Conservation (phyloP, 2,888 invertebrate genomes). For the Enchytraeus crypticus region DNA sequence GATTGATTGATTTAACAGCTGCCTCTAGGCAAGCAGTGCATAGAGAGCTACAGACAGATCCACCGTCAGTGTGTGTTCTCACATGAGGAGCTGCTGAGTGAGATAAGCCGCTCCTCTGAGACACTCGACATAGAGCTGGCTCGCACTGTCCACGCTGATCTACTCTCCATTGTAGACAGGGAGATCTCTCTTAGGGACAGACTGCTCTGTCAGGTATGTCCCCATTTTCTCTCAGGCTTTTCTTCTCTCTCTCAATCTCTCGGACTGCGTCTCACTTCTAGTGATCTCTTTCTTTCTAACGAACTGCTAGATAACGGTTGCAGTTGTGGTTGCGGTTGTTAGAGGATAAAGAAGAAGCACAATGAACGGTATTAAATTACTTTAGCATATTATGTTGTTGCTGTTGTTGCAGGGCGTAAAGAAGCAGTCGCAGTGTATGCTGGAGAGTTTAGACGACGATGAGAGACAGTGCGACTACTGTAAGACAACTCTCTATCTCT, state of each 20-base stretch:
- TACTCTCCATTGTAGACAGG: slow-evolving; percentile 82
- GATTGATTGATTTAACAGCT: slow-evolving; percentile 60
- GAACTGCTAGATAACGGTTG: no score
- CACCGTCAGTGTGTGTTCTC: slow-evolving; percentile 94
- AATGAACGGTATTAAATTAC: background rate
- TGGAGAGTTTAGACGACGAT: slow-evolving; percentile 89
- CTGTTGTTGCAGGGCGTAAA: slow-evolving; percentile 60
- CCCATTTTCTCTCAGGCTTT: no score
- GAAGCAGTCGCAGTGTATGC: slow-evolving; percentile 79
- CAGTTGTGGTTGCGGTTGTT: no score
- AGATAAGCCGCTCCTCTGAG: slow-evolving; percentile 83
- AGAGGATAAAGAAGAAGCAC: no score
- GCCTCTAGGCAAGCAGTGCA: slow-evolving; percentile 84
- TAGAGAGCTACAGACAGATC: slow-evolving; percentile 82
- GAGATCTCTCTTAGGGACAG: background rate
- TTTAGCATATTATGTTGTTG: background rate
- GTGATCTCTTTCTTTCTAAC: no score
- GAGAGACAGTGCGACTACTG: slow-evolving; percentile 89
- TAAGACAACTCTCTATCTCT: slow-evolving; percentile 94
- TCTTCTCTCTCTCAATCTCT: no score
- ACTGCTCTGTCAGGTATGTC: slow-evolving; percentile 1
- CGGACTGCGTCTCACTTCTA: no score
- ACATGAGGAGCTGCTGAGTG: slow-evolving; percentile 94
- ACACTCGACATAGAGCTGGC: slow-evolving; percentile 63
- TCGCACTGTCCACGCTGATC: slow-evolving; percentile 34